phyloP scores from a whole-genome alignment of 2,797 vertebrate species.

The Poeciliopsis turneri region DNA sequence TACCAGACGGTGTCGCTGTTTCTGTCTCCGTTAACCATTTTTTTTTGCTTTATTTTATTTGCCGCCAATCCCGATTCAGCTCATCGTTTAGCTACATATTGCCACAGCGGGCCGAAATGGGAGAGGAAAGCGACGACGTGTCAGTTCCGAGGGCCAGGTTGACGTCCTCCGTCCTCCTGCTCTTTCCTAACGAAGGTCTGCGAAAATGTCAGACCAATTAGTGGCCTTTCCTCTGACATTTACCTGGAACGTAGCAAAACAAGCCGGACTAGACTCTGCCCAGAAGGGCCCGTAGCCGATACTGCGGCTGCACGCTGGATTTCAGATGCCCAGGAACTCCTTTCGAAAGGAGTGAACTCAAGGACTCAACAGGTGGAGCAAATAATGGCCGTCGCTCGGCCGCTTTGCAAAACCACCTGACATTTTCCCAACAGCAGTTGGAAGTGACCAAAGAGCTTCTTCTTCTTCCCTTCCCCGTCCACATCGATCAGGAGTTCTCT shows the following conservation, averaged over 20 bases:
- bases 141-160: conserved; percentile 54
- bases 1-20: conserved; percentile 70
- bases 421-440: conserved; percentile 69
- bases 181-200: conserved; percentile 61
- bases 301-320: conserved; percentile 27
- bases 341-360: conserved; percentile 34
- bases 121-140: conserved; percentile 54
- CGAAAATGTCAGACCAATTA: conserved; percentile 80
- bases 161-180: conserved; percentile 61
- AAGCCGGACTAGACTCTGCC: conserved; percentile 48
- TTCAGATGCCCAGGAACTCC: conserved; percentile 41
- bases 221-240: conserved; percentile 72
- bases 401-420: conserved; percentile 67
- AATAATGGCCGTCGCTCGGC: conserved; percentile 31
- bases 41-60: conserved; percentile 3
- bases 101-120: conserved; percentile 13
- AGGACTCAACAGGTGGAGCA: conserved; percentile 21
- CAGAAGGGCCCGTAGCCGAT: conserved; percentile 38
- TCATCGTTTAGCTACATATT: background rate
- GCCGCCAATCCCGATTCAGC: background rate
- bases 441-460: conserved; percentile 63
- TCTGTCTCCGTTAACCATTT: conserved; percentile 5
- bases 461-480: conserved; percentile 15
- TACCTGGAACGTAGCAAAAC: conserved; percentile 66
- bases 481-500: conserved; percentile 54